A percentile compares a stretch with the other conserved stretches of the same genome.
Evolutionary conservation across 2,113 vertebrate species (phyloP).

Genomic region (Colinus virginianus): DNA sequence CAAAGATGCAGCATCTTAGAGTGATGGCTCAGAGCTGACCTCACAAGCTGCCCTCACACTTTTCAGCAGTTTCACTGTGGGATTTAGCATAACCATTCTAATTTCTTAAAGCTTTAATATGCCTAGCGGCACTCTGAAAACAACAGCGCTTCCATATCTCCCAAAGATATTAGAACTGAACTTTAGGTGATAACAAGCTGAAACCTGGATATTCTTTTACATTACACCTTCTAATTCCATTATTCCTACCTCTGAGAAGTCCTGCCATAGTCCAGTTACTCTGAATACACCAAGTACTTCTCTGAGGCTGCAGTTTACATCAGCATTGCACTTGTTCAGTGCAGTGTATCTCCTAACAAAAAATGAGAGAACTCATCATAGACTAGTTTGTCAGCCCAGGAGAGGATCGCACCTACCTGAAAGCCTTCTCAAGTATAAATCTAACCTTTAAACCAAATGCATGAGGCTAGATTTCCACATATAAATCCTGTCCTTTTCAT

Average conservation of each 20-base stretch:
- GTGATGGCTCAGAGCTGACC: neutral
- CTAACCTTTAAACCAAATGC: neutral
- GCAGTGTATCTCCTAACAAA: neutral
- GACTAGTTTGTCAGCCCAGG: neutral
- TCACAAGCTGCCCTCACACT: neutral
- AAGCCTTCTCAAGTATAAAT: neutral
- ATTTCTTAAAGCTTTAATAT: neutral
- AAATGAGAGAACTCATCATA: fast-evolving
- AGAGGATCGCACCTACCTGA: neutral
- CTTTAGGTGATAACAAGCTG: neutral
- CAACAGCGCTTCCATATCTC: neutral
- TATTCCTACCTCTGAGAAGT: neutral
- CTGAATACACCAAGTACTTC: neutral
- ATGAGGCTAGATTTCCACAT: neutral
- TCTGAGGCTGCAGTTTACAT: neutral
- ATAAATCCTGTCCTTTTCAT: neutral
- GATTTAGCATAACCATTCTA: neutral
- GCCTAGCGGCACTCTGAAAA: neutral
- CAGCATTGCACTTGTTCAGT: fast-evolving
- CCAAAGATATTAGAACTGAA: neutral
- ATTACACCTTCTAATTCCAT: neutral
- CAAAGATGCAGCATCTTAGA: neutral
- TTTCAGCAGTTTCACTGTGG: neutral
- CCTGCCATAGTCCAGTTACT: neutral
- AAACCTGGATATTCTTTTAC: neutral